Conservation (phyloP, 2,113 vertebrate species). For the Campylomormyrus tamandua region DNA sequence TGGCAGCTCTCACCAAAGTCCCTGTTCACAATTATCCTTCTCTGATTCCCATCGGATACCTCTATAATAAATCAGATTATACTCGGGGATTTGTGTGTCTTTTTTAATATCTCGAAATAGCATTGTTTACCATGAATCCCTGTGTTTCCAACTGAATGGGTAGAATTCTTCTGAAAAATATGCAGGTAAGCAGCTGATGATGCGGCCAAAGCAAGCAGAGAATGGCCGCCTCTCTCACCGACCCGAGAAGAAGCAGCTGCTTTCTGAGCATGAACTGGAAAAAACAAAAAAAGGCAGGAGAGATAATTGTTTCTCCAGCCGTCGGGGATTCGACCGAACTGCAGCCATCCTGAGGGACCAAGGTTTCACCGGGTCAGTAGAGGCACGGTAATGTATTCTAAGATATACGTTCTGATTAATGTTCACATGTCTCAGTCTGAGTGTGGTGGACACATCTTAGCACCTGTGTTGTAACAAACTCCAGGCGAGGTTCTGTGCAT, state of each 20-base stretch:
- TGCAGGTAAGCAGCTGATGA: neutral
- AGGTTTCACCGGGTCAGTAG: constrained; percentile 22
- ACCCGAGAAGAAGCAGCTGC: constrained; percentile 57
- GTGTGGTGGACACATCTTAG: neutral
- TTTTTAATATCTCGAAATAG: neutral
- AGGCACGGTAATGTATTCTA: neutral
- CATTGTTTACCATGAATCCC: constrained; percentile 27
- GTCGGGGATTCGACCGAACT: constrained; percentile 50
- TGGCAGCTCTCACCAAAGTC: neutral
- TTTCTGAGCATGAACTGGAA: constrained; percentile 59
- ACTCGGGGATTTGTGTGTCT: neutral
- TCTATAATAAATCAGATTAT: neutral
- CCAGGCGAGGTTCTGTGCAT: constrained; percentile 36
- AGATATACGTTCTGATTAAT: constrained; percentile 19
- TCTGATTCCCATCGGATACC: neutral
- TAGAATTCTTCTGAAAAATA: constrained; percentile 47
- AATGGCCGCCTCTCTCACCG: constrained; percentile 31
- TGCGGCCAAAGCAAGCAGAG: constrained; percentile 30
- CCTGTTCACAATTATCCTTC: neutral
- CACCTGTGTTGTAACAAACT: neutral
- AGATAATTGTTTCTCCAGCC: constrained; percentile 55
- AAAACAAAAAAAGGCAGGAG: constrained; percentile 35
- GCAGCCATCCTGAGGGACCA: constrained; percentile 33
- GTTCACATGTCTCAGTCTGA: neutral
- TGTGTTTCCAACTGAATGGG: constrained; percentile 47